Evolutionary conservation across 2,797 vertebrate genomes (phyloP).

Genomic region (Remorina albescens): DNA sequence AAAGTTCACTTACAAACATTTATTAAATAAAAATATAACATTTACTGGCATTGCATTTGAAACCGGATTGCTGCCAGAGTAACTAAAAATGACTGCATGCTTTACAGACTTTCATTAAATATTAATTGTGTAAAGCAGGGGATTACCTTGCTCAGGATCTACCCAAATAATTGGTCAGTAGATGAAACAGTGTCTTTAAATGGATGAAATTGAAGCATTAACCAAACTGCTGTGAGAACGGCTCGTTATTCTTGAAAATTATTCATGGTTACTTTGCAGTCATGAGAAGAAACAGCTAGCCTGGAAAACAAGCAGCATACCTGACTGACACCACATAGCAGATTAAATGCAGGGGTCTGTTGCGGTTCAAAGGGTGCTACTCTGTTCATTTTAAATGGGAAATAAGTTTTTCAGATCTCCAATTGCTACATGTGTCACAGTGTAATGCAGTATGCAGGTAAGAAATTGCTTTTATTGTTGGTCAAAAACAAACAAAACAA

Average conservation of each 20-base stretch:
- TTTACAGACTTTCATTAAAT: background rate
- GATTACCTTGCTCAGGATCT: background rate
- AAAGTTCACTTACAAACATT: too few relatives aligned
- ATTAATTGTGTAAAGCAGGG: background rate
- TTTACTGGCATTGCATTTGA: background rate
- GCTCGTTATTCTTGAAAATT: too few relatives aligned
- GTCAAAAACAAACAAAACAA: background rate
- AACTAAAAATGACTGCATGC: background rate
- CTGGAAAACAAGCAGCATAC: background rate
- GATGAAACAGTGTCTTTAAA: background rate
- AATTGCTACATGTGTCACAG: background rate
- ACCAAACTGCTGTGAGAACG: background rate
- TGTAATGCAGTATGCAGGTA: background rate
- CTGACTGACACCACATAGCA: background rate
- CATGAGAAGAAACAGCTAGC: background rate
- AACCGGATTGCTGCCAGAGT: background rate
- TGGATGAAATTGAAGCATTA: background rate
- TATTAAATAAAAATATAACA: too few relatives aligned
- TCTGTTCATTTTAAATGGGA: background rate
- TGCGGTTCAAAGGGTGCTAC: background rate
- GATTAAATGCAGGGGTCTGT: too few relatives aligned
- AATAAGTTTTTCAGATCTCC: background rate
- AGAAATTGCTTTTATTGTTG: background rate
- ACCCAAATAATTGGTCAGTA: background rate
- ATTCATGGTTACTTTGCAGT: background rate